phyloP scores from a whole-genome alignment of 2,113 vertebrate species.

The Bubalus kerabau region DNA sequence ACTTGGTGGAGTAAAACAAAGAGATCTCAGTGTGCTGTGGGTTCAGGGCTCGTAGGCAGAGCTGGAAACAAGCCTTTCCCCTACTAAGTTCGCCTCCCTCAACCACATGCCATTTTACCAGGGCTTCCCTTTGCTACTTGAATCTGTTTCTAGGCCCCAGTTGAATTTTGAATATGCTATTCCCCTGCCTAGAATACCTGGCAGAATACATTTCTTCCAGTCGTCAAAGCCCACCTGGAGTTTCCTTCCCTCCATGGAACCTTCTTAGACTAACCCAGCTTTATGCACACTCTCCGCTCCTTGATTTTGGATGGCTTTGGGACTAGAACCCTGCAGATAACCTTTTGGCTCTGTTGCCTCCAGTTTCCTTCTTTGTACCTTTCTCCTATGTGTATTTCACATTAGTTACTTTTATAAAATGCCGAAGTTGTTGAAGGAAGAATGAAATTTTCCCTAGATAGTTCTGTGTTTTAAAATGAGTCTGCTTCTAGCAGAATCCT shows the following conservation, averaged over 20 bases:
- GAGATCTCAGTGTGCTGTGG: neutral
- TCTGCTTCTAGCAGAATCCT: neutral
- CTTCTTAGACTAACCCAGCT: neutral
- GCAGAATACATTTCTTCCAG: neutral
- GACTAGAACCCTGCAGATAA: neutral
- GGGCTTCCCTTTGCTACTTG: neutral
- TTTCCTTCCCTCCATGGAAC: neutral
- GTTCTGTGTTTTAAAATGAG: neutral
- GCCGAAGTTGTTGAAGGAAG: neutral
- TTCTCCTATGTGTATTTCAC: neutral
- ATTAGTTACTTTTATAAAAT: neutral
- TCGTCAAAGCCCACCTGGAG: neutral
- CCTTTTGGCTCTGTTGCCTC: neutral
- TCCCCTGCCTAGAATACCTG: neutral
- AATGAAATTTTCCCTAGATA: neutral
- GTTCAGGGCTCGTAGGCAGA: neutral
- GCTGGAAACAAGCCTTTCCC: neutral
- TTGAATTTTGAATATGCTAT: neutral
- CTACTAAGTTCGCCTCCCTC: neutral
- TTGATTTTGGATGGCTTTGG: neutral
- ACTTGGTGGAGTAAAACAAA: neutral
- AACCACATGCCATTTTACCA: neutral
- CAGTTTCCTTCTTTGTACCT: neutral
- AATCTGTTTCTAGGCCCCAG: neutral
- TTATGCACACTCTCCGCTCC: neutral